phyloP scores from a whole-genome alignment of 1,140 invertebrate species.

The Aphidius ervi region DNA sequence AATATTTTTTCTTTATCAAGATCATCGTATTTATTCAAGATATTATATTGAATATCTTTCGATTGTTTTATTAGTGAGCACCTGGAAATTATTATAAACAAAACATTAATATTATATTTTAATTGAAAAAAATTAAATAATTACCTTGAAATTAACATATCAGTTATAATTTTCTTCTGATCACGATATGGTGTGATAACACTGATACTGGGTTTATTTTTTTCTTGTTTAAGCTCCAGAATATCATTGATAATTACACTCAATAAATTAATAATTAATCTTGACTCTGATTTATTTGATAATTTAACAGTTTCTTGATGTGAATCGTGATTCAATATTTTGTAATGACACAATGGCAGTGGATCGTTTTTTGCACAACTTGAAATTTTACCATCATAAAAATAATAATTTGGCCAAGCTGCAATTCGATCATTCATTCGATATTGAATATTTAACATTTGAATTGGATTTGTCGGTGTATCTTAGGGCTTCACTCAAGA shows the following conservation, averaged over 20 bases:
- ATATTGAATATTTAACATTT: conserved; percentile 73
- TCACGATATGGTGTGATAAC: conserved; percentile 13
- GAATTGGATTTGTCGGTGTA: conserved; percentile 33
- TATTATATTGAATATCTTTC: too few species aligned
- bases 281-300: conserved; percentile 9
- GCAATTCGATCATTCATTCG: conserved; percentile 81
- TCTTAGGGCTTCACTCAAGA: too few species aligned
- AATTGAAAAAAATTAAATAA: background rate
- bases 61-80: too few species aligned
- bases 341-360: conserved; percentile 53
- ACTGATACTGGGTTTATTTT: conserved; percentile 3
- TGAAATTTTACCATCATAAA: conserved; percentile 71
- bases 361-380: conserved; percentile 38
- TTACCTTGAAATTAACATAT: background rate
- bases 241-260: background rate
- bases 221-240: background rate
- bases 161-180: conserved; percentile 5
- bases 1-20: too few species aligned
- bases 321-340: conserved; percentile 55
- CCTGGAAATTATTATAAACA: too few species aligned
- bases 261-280: conserved; percentile 8
- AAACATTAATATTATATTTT: background rate
- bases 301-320: conserved; percentile 34
- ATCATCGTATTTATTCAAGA: too few species aligned
- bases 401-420: conserved; percentile 70